Base-by-base conservation (phyloP, 2,113 vertebrate species). In the Potamarius usumacintae region DNA sequence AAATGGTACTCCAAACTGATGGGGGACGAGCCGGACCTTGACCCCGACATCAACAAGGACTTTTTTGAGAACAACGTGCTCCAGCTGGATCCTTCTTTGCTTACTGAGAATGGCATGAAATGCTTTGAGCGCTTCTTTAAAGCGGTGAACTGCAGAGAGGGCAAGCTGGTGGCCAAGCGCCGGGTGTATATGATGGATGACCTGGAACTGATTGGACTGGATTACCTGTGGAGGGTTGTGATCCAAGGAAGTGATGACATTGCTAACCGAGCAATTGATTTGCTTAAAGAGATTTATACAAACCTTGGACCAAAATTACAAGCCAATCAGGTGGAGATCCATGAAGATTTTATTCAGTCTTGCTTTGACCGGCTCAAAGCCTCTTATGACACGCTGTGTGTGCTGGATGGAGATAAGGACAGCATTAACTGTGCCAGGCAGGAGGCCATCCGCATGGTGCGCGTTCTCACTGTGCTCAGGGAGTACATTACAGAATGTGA, bases 1-100 rank as follows among this genome's bases (percentile, higher is more conserved):
- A 99, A 99, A 94, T 99, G 98, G 98, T 99, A 99, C 96, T 99
- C 98, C 90, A 99, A 99, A 91, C 95, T 99, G 90, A 99, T 99
- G 98, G 98, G 98, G 27, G 98, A 99, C 89, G 98, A 99, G 93
- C 98, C 98, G 79, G 98, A 99, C 93, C 96, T 99, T 90, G 98
- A 99, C 92, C 98, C 98, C 84, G 98, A 99, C 94, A 99, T 99
- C 93, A 99, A 99, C 94, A 99, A 99, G 94, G 98, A 99, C 96
- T 99, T 99, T 93, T 99, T 99, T 94, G 98, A 99, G 96, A 99
- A 98, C 93, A 99, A 99, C 81, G 98, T 99, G 78, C 96, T 99
- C 92, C 98, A 99, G 94, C 95, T 99, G 92, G 98, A 99, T 94
- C 98, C 98, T 50, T 99, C 98, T 89, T 95, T 99, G 63, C 95